Conservation (phyloP, 2,797 vertebrate species). For the Bucorvus abyssinicus region DNA sequence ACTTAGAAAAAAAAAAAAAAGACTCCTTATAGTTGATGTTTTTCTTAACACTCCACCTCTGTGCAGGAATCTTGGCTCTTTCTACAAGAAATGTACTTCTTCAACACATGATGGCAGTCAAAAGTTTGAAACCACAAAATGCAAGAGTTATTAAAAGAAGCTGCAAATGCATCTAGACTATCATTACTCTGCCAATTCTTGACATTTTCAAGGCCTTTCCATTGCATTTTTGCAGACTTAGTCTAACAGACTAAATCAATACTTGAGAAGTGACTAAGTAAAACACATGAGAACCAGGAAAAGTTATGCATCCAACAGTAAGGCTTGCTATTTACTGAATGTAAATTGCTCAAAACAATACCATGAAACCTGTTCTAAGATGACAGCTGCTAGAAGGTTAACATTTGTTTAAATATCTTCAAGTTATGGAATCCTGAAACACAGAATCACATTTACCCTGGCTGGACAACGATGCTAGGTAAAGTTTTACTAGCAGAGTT, state of each 20-base stretch:
- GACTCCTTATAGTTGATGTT: not conserved
- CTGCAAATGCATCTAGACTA: not conserved
- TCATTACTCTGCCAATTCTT: not conserved
- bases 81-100: not conserved
- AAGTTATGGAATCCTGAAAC: not conserved
- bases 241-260: not conserved
- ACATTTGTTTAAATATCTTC: not conserved
- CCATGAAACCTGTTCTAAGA: not conserved
- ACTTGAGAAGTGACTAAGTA: not conserved
- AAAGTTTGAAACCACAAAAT: not conserved
- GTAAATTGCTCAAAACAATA: not conserved
- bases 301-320: not conserved
- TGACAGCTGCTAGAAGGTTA: not conserved
- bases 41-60: not conserved
- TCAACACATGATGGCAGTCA: not conserved
- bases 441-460: not conserved
- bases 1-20: not conserved
- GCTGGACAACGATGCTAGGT: not conserved
- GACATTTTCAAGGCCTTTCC: not conserved
- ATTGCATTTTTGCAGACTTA: not conserved
- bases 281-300: not conserved
- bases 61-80: not conserved
- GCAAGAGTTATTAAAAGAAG: not conserved
- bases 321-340: not conserved
- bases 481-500: not conserved